Conservation (phyloP, 2,888 invertebrate species). For the Nipponacmea schrenckii region DNA sequence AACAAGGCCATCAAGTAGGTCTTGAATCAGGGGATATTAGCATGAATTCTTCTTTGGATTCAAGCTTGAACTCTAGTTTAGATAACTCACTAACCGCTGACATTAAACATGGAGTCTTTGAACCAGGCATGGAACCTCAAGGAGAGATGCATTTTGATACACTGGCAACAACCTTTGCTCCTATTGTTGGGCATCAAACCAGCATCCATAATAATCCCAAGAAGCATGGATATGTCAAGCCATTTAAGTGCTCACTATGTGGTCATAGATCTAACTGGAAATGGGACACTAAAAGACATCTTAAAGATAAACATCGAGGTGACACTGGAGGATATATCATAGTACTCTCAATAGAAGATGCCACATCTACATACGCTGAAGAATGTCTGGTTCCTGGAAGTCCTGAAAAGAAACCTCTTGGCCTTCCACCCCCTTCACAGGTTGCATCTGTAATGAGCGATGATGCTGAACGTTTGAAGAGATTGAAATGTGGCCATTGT, state of each 20-base stretch:
- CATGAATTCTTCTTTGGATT: background rate
- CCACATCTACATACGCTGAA: constrained; percentile 51
- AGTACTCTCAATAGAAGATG: constrained; percentile 58
- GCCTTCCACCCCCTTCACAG: background rate
- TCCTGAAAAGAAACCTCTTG: constrained; percentile 5
- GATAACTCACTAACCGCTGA: background rate
- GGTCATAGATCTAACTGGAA: constrained; percentile 96
- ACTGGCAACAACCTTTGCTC: background rate
- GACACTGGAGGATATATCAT: constrained; percentile 51
- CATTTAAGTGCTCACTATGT: constrained; percentile 95
- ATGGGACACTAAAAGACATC: constrained; percentile 98
- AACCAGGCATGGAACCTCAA: too few species aligned
- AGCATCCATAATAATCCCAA: constrained; percentile 45
- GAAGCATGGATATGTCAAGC: constrained; percentile 68
- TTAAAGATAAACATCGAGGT: constrained; percentile 68
- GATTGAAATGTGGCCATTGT: constrained; percentile 90
- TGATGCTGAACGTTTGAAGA: constrained; percentile 25
- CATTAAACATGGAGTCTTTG: background rate
- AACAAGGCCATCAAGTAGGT: background rate
- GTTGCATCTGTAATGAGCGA: constrained; percentile 9
- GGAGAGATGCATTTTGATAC: background rate
- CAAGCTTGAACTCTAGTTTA: background rate
- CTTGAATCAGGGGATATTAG: background rate
- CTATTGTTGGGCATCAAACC: constrained; percentile 9
- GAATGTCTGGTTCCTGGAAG: constrained; percentile 23